Evolutionary conservation across 2,888 invertebrate genomes (phyloP).

Genomic region (Liodrosophila aerea): DNA sequence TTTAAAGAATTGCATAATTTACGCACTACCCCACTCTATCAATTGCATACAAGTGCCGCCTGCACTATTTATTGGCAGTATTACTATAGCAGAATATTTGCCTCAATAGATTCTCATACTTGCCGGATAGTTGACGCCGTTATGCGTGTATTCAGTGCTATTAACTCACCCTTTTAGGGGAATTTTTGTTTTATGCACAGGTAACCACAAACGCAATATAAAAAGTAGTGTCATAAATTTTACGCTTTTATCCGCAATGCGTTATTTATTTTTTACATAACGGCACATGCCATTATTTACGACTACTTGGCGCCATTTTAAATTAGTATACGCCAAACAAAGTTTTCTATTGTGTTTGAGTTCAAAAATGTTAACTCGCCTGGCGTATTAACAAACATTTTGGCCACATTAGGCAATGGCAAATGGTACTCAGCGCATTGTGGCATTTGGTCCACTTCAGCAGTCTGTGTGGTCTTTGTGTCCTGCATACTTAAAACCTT

Average conservation of each 20-base stretch:
- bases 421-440: background rate
- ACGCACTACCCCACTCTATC: no score
- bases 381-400: slow-evolving; percentile 37
- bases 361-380: slow-evolving; percentile 18
- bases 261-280: no score
- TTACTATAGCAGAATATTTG: slow-evolving; percentile 59
- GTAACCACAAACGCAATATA: slow-evolving; percentile 27
- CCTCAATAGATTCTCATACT: slow-evolving; percentile 24
- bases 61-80: no score
- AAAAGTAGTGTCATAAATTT: slow-evolving; percentile 43
- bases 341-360: no score
- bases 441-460: slow-evolving; percentile 14
- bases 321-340: slow-evolving; percentile 55
- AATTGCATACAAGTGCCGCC: no score
- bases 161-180: slow-evolving; percentile 40
- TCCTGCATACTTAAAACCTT: slow-evolving; percentile 33
- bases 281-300: no score
- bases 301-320: slow-evolving; percentile 48
- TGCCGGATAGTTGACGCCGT: slow-evolving; percentile 41
- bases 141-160: slow-evolving; percentile 46
- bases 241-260: slow-evolving; percentile 47
- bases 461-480: slow-evolving; percentile 31
- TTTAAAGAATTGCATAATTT: no score
- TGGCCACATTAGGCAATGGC: slow-evolving; percentile 28
- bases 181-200: slow-evolving; percentile 34